phyloP scores from a whole-genome alignment of 2,888 invertebrate genomes.

The Ctenicera cuprea region DNA sequence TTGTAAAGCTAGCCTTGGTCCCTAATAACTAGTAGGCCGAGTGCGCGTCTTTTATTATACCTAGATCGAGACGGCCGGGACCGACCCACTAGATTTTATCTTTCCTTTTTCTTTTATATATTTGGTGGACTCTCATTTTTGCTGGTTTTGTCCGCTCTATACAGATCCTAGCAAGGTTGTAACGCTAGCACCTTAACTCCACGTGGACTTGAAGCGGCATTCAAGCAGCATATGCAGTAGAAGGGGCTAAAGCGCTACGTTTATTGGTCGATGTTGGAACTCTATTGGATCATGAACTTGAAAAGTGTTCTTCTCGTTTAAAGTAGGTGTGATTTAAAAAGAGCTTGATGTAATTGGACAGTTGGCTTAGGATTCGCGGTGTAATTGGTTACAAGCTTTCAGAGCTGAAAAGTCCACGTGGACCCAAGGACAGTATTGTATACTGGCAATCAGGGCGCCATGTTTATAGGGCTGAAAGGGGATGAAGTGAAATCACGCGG shows the following conservation, averaged over 20 bases:
- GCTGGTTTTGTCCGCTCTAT: conserved; percentile 72
- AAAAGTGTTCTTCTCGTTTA: conserved; percentile 68
- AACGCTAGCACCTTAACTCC: conserved; percentile 72
- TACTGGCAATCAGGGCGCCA: conserved; percentile 75
- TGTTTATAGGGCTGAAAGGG: conserved; percentile 74
- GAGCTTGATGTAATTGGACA: conserved; percentile 29
- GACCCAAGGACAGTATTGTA: conserved; percentile 71
- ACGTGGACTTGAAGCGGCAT: conserved; percentile 69
- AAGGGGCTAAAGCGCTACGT: conserved; percentile 50
- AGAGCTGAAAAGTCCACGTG: conserved; percentile 67
- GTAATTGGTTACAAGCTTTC: conserved; percentile 59
- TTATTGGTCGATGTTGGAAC: conserved; percentile 63
- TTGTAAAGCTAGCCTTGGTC: conserved; percentile 68
- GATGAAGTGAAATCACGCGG: conserved; percentile 73
- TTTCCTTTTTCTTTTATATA: conserved; percentile 70
- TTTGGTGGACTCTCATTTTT: conserved; percentile 73
- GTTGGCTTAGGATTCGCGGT: neutral
- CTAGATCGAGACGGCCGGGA: conserved; percentile 68
- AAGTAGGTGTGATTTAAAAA: conserved; percentile 62
- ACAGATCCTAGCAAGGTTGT: conserved; percentile 70
- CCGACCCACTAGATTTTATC: conserved; percentile 73
- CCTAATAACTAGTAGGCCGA: conserved; percentile 71
- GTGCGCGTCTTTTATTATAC: conserved; percentile 70
- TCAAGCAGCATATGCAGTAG: conserved; percentile 65
- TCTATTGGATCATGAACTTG: conserved; percentile 58